Evolutionary conservation across 2,888 invertebrate species (phyloP).

Genomic region (Synergus laeviventris): DNA sequence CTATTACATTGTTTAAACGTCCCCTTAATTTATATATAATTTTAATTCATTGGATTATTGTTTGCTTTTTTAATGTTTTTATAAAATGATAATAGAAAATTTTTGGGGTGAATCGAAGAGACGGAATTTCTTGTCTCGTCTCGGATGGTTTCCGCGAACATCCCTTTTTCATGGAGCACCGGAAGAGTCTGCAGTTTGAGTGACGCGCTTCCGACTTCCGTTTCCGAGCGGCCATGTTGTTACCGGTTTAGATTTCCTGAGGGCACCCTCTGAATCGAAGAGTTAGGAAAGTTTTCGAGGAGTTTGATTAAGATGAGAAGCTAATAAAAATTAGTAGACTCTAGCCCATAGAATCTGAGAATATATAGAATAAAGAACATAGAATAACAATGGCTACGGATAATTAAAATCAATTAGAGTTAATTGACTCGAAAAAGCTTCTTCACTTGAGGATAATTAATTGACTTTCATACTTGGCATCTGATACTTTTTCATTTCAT

Average conservation of each 20-base stretch:
- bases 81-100: not conserved
- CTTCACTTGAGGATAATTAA: not conserved
- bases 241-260: constrained; percentile 74
- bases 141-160: constrained; percentile 47
- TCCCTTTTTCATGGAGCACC: constrained; percentile 70
- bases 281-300: constrained; percentile 32
- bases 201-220: constrained; percentile 76
- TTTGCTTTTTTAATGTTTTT: not conserved
- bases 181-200: constrained; percentile 73
- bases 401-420: constrained; percentile 8
- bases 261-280: constrained; percentile 47
- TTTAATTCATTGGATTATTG: not conserved
- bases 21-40: no score
- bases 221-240: constrained; percentile 76
- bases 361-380: not conserved
- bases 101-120: constrained; percentile 1
- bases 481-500: no score
- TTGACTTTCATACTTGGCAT: no score
- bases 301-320: constrained; percentile 13
- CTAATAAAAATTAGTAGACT: constrained; percentile 31
- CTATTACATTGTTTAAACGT: no score
- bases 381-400: not conserved
- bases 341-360: not conserved
- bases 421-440: constrained; percentile 5
- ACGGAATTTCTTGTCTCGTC: constrained; percentile 50